A percentile compares a stretch with the other conserved stretches of the same genome.
These are phyloP conservation scores for Macaria liturata DNA, from an alignment of 2,888 invertebrate species.

Conservation along the genomic window DNA sequence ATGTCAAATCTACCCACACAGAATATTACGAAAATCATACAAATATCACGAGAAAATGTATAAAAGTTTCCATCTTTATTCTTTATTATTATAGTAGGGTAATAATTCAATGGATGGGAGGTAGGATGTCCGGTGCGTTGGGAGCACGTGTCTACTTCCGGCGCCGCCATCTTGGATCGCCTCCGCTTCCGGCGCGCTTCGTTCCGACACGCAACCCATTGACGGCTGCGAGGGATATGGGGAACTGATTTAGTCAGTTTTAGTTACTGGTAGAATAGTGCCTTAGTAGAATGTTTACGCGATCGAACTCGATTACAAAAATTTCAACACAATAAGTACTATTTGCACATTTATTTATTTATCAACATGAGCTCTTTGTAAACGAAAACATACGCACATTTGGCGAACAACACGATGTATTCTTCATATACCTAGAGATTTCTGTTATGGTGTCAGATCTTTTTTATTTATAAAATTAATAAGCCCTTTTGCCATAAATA, in stretches of 20 bases:
- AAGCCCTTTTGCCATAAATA: too few relatives aligned
- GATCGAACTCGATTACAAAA: neutral
- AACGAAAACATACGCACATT: too few relatives aligned
- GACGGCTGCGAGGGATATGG: conserved; percentile 43
- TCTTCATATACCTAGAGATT: too few relatives aligned
- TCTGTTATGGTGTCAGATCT: too few relatives aligned
- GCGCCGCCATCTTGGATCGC: conserved; percentile 75
- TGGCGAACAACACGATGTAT: too few relatives aligned
- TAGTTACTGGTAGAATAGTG: neutral
- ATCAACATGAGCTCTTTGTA: too few relatives aligned
- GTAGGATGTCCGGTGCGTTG: conserved; percentile 72
- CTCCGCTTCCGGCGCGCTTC: conserved; percentile 64
- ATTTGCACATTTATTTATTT: conserved; percentile 12
- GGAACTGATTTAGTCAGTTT: neutral
- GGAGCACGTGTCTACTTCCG: conserved; percentile 79
- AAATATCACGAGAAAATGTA: neutral
- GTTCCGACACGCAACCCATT: conserved; percentile 75
- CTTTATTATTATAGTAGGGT: conserved; percentile 17
- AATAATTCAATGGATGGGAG: conserved; percentile 76
- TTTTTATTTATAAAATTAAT: too few relatives aligned
- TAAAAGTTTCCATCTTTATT: neutral
- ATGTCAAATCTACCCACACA: conserved; percentile 20
- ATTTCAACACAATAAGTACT: conserved; percentile 6
- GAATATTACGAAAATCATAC: conserved; percentile 11
- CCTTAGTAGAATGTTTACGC: neutral